Conservation (phyloP, 2,888 invertebrate genomes). For the Cancer borealis region DNA sequence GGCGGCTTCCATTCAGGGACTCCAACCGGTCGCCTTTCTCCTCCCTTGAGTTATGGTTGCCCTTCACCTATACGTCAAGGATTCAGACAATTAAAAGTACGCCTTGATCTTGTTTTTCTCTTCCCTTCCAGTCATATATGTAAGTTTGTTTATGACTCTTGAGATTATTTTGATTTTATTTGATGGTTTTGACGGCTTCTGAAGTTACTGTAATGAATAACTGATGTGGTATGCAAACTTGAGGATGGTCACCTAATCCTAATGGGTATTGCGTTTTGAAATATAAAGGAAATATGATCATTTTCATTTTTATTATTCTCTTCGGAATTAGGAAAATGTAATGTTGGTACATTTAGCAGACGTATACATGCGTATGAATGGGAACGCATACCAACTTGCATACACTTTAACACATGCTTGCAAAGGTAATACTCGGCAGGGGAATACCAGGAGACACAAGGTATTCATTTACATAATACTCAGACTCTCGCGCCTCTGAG, state of each 20-base stretch:
- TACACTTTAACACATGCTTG: conserved; percentile 38
- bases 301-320: not conserved
- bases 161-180: not conserved
- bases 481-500: conserved; percentile 51
- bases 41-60: not conserved
- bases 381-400: conserved; percentile 27
- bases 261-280: not conserved
- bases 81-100: conserved; percentile 17
- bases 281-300: not conserved
- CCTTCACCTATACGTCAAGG: conserved; percentile 15
- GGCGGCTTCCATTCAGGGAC: conserved; percentile 34
- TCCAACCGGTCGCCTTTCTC: conserved; percentile 32
- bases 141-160: not conserved
- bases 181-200: not conserved
- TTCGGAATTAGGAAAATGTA: not conserved
- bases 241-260: not conserved
- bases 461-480: conserved; percentile 61
- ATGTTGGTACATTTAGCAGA: not conserved
- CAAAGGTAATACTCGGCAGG: not conserved
- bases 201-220: not conserved
- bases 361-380: conserved; percentile 28
- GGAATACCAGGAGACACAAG: conserved; percentile 42
- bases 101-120: not conserved
- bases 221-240: not conserved
- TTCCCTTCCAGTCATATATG: not conserved